Evolutionary conservation across 1,140 invertebrate species (phyloP).

Genomic region (Drosophila tropicalis): DNA sequence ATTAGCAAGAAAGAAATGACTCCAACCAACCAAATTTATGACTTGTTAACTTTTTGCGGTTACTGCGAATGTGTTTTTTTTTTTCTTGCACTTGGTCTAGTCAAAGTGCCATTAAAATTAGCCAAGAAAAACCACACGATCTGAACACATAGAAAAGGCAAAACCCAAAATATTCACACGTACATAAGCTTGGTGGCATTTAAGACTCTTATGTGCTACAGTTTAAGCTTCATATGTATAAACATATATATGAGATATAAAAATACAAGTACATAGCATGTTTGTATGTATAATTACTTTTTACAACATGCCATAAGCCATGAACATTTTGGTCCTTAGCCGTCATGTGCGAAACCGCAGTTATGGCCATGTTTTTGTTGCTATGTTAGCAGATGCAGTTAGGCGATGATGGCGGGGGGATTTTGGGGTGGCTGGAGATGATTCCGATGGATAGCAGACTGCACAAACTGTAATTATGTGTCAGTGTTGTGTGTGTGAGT

Average conservation of each 20-base stretch:
- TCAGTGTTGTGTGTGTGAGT: background rate
- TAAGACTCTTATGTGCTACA: conserved; percentile 7
- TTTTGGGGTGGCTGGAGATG: background rate
- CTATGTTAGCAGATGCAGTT: conserved; percentile 3
- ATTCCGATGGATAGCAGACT: conserved; percentile 5
- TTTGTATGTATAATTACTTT: conserved; percentile 48
- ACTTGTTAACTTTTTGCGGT: too few relatives aligned
- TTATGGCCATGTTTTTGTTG: conserved; percentile 27
- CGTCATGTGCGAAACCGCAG: conserved; percentile 29
- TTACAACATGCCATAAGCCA: conserved; percentile 40
- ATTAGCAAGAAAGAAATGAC: too few relatives aligned
- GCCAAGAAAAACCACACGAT: background rate
- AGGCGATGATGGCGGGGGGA: background rate
- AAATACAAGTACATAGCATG: conserved; percentile 7
- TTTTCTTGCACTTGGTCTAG: background rate
- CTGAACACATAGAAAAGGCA: background rate
- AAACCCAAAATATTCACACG: background rate
- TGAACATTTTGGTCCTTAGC: conserved; percentile 35
- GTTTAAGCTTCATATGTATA: background rate
- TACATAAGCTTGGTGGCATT: conserved; percentile 5
- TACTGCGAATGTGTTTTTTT: background rate
- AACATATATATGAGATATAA: background rate
- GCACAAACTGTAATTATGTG: conserved; percentile 22
- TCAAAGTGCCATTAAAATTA: background rate
- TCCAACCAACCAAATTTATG: too few relatives aligned